These are phyloP conservation scores for Eubucco bourcierii DNA, from an alignment of 2,113 vertebrate genomes.

Conservation along the genomic window DNA sequence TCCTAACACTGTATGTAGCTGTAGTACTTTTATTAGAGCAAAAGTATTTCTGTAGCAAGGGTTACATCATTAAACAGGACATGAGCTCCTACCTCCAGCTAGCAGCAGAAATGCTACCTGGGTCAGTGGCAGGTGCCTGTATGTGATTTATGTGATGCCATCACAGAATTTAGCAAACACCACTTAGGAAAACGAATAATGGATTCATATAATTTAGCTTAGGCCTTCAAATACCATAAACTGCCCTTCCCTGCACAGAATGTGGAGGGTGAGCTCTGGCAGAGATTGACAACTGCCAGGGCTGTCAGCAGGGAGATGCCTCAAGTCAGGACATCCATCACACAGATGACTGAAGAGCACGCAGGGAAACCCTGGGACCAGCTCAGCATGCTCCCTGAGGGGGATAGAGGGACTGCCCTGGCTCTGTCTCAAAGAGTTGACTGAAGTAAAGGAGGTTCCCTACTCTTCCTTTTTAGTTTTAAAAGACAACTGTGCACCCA, in stretches of 20 bases:
- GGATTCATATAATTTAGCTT: neutral
- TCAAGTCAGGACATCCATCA: neutral
- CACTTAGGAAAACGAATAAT: neutral
- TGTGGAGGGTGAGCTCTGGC: neutral
- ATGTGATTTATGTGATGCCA: neutral
- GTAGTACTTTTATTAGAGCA: neutral
- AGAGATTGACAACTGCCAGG: neutral
- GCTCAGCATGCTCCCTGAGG: accelerated
- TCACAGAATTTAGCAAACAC: neutral
- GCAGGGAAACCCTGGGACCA: accelerated
- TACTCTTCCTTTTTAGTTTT: neutral
- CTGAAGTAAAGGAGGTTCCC: neutral
- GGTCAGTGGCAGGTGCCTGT: neutral
- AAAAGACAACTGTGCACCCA: accelerated
- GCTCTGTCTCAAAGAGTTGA: neutral
- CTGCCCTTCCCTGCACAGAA: neutral
- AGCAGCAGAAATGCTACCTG: neutral
- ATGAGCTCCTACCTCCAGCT: neutral
- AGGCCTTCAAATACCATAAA: neutral
- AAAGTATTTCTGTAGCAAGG: neutral
- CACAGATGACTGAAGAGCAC: accelerated
- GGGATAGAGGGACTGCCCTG: neutral
- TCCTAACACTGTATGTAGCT: neutral
- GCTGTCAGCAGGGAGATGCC: neutral
- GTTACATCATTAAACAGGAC: neutral